Conservation (phyloP, 2,888 invertebrate genomes). For the Brassicogethes aeneus region DNA sequence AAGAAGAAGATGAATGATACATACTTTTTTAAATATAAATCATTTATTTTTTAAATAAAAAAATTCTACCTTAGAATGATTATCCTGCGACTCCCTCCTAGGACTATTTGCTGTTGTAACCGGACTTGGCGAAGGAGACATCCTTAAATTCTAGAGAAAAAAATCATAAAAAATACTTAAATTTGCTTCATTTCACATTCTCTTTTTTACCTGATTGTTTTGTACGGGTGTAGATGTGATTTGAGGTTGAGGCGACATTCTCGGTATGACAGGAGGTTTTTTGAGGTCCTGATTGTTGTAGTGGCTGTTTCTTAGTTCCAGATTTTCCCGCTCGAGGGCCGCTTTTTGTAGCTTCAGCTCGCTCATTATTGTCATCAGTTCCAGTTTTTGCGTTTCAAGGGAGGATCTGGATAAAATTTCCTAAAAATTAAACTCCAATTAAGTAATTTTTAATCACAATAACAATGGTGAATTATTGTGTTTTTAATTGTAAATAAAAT, state of each 20-base stretch:
- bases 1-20: too few relatives aligned
- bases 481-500: too few relatives aligned
- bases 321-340: conserved; percentile 78
- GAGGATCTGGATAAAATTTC: conserved; percentile 82
- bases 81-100: conserved; percentile 19
- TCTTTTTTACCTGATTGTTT: conserved; percentile 28
- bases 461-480: too few relatives aligned
- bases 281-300: conserved; percentile 33
- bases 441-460: conserved; percentile 8
- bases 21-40: too few relatives aligned
- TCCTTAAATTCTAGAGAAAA: conserved; percentile 27
- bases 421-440: conserved; percentile 39
- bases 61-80: background rate
- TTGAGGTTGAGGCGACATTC: conserved; percentile 39
- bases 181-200: background rate
- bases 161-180: conserved; percentile 4
- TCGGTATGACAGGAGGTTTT: conserved; percentile 32
- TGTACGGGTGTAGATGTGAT: conserved; percentile 38
- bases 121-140: conserved; percentile 43
- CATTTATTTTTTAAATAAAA: background rate
- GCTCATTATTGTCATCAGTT: conserved; percentile 86
- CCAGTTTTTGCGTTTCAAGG: conserved; percentile 89
- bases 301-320: conserved; percentile 56
- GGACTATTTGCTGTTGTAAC: conserved; percentile 31
- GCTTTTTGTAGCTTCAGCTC: conserved; percentile 83